phyloP scores from a whole-genome alignment of 2,888 invertebrate species.

The Apomyelois bistriatella region DNA sequence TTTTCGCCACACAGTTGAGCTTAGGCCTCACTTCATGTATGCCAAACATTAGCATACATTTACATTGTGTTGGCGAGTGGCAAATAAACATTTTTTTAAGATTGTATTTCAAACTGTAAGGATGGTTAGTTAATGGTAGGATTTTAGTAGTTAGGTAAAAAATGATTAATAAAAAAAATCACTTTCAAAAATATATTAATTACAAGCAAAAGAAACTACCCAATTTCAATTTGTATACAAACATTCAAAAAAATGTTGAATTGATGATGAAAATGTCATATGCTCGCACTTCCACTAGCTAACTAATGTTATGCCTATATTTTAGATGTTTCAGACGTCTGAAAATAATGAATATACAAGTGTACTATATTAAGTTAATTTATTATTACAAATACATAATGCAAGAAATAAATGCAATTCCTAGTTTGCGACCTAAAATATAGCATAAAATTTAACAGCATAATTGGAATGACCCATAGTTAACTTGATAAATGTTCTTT shows the following conservation, averaged over 20 bases:
- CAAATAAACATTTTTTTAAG: too few relatives aligned
- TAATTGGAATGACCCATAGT: conserved; percentile 75
- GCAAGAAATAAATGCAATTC: conserved; percentile 76
- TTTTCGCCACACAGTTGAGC: too few relatives aligned
- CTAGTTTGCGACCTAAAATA: conserved; percentile 67
- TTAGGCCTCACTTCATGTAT: too few relatives aligned
- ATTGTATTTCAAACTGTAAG: neutral
- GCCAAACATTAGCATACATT: too few relatives aligned
- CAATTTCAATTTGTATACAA: conserved; percentile 20
- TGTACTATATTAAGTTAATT: conserved; percentile 52
- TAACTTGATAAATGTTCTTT: conserved; percentile 49
- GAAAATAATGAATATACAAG: conserved; percentile 29
- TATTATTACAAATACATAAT: conserved; percentile 77
- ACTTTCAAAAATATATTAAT: conserved; percentile 15
- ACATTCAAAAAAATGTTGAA: neutral
- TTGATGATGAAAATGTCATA: neutral
- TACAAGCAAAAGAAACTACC: conserved; percentile 16
- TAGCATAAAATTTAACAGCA: conserved; percentile 64
- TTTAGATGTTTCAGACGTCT: conserved; percentile 15
- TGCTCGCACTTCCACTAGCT: conserved; percentile 12
- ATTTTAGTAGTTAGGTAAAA: neutral
- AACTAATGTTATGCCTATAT: conserved; percentile 16
- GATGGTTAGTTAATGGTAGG: neutral
- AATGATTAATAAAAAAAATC: neutral
- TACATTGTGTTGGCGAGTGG: too few relatives aligned